Conservation (phyloP, 64 coral and sea anemone species). For the Anthopleura sola region DNA sequence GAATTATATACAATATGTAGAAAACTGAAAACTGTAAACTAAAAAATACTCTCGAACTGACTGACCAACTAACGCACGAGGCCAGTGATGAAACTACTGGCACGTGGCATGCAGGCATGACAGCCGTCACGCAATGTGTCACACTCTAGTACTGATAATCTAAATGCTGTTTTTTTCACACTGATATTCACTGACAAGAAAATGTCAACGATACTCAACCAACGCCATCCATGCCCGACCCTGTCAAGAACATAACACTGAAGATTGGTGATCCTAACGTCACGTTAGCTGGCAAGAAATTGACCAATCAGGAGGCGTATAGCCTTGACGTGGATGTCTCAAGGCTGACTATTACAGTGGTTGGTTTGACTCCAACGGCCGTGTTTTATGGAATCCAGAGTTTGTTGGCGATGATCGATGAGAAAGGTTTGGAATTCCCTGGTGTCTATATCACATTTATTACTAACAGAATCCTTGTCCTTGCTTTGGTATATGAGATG, state of each 20-base stretch:
- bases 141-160: no score
- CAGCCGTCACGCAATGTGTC: no score
- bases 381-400: constrained; percentile 67
- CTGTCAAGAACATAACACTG: constrained; percentile 35
- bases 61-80: no score
- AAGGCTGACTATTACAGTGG: constrained; percentile 32
- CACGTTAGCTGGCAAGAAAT: constrained; percentile 23
- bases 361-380: constrained; percentile 15
- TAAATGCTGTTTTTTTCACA: no score
- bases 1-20: no score
- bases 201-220: background rate
- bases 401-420: constrained; percentile 35
- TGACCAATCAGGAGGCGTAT: constrained; percentile 43
- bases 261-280: constrained; percentile 3
- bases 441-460: no score
- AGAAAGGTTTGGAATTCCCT: background rate
- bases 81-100: no score
- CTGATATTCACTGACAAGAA: constrained; percentile 26
- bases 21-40: no score
- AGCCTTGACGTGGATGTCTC: constrained; percentile 40
- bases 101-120: no score
- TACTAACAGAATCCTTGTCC: no score
- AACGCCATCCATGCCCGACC: constrained; percentile 15
- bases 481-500: no score
- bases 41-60: no score